Base-by-base conservation (phyloP, 2,113 vertebrate genomes). In the Pithys albifrons region DNA sequence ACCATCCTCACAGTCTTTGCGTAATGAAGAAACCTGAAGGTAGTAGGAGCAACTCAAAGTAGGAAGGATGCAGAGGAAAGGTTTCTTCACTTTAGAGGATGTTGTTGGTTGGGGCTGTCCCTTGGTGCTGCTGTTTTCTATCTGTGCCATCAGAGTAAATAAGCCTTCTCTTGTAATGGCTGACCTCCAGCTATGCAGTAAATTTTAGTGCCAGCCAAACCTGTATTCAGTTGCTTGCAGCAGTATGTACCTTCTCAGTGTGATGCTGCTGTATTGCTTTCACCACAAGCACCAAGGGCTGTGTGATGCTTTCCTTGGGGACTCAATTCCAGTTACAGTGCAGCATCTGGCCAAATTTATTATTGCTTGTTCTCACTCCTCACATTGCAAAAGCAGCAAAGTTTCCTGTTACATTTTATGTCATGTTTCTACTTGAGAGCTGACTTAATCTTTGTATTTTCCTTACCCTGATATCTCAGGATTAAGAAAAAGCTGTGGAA, bases 401-500 rank as follows among this genome's bases (percentile, higher is more conserved):
- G 62, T 83, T 76, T 84, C 24, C 31, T 7, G 7, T 66, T 69
- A 10, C 0, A 0, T 59, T 87, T 94, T 80, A 43, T 73, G 33
- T 12, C 18, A 7, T 33, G 11, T 78, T 93, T 72, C 61, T 37
- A 35, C 58, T 94, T 39, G 11, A 52, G 46, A 78, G 12, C 3
- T 6, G 6, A 29, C 62, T 92, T 76, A 79, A 78, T 93, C 59
- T 75, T 71, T 45, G 22, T 7, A 2, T 83, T 84, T 89, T 89
- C 11, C 16, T 70, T 77, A 70, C 37, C 19, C n/a, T 19, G 6
- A 64, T 96, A 95, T 94, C 91, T 93, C 39, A 64, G 82, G 86
- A 97, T 97, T 97, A 92, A 92, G 94, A 75, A 59, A 89, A 89
- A 89, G 37, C 46, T 77, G 43, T 77, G 72, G 66, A 88, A 88